Conservation (phyloP, 1,140 invertebrate species). For the Sarcophaga peregrina region DNA sequence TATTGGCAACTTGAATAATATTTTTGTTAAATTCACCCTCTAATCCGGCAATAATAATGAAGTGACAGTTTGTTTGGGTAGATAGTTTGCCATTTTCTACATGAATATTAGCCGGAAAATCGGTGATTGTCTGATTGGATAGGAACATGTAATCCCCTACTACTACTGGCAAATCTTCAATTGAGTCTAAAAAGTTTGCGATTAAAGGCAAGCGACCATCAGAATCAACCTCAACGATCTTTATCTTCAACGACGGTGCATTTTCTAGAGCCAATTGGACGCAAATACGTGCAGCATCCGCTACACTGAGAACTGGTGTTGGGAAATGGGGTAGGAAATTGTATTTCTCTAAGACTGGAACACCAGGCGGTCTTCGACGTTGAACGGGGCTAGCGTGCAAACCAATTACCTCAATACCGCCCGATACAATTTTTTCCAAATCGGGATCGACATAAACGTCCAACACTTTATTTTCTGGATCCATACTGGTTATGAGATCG, state of each 20-base stretch:
- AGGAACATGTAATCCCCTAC: constrained; percentile 67
- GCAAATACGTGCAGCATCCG: constrained; percentile 56
- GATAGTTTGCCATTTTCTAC: constrained; percentile 73
- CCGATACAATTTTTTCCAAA: constrained; percentile 71
- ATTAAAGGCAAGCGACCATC: constrained; percentile 67
- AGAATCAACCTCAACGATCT: constrained; percentile 72
- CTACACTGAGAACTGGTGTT: constrained; percentile 59
- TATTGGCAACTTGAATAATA: constrained; percentile 51
- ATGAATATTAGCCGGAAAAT: constrained; percentile 68
- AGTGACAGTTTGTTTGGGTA: constrained; percentile 70
- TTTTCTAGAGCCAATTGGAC: constrained; percentile 86
- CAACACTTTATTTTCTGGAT: constrained; percentile 63
- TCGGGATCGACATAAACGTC: constrained; percentile 60
- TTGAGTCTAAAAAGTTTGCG: constrained; percentile 69
- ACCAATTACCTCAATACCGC: constrained; percentile 86
- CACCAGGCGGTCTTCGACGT: constrained; percentile 71
- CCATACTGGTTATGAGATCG: constrained; percentile 63
- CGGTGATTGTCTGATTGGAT: constrained; percentile 67
- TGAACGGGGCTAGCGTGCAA: constrained; percentile 84
- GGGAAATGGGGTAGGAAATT: constrained; percentile 79
- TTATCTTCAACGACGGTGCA: constrained; percentile 74
- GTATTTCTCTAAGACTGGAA: constrained; percentile 80
- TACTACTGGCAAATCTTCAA: constrained; percentile 74
- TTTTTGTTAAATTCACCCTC: constrained; percentile 44
- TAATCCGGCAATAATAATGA: constrained; percentile 69